These are phyloP conservation scores for Oreocharis arfaki DNA, from an alignment of 2,113 vertebrate genomes.

Conservation along the genomic window DNA sequence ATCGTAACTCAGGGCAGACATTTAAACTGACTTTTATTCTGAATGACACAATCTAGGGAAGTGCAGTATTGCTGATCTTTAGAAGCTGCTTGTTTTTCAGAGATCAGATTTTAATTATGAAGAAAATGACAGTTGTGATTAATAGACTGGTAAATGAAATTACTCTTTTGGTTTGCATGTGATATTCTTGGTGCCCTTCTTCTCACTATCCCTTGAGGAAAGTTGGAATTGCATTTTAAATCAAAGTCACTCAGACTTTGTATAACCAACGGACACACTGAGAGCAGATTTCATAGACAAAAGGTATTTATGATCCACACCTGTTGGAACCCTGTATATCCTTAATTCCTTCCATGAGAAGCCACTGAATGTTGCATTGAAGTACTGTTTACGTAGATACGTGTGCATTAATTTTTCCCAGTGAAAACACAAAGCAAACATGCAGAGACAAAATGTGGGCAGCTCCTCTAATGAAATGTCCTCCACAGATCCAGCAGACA, in stretches of 20 bases:
- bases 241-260: background rate
- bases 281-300: background rate
- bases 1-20: slow-evolving; percentile 29
- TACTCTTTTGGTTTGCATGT: background rate
- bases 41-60: slow-evolving; percentile 21
- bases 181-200: background rate
- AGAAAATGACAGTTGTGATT: slow-evolving; percentile 10
- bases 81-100: background rate
- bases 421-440: background rate
- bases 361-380: background rate
- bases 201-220: slow-evolving; percentile 5
- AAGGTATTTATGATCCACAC: background rate
- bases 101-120: slow-evolving; percentile 54
- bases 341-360: background rate
- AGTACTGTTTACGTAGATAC: background rate
- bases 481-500: background rate
- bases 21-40: background rate
- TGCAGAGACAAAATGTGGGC: background rate
- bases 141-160: slow-evolving; percentile 4
- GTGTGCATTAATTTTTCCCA: background rate
- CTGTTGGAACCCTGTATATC: background rate
- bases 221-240: background rate
- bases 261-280: background rate
- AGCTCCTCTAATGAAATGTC: background rate
- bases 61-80: slow-evolving; percentile 27